Percentiles rank a stretch among this genome's conserved stretches.
Conservation (phyloP, 1,140 invertebrate species). For the Mya arenaria region DNA sequence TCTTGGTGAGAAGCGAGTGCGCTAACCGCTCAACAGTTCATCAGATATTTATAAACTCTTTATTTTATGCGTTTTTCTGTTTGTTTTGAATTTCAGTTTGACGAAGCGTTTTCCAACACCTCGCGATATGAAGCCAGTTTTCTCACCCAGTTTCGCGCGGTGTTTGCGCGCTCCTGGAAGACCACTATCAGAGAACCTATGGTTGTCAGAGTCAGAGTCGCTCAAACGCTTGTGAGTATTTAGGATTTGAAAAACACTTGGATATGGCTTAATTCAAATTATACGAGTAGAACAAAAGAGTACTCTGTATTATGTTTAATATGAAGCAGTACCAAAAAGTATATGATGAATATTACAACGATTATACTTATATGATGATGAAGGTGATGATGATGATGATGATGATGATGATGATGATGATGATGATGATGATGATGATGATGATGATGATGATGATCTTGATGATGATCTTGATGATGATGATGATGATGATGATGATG, state of each 20-base stretch:
- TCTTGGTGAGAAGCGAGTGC: too few relatives aligned
- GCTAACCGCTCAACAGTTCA: constrained; percentile 94
- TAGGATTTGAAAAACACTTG: too few relatives aligned
- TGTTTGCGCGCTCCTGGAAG: constrained; percentile 11
- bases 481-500: not conserved
- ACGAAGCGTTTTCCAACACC: not conserved
- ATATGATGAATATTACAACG: too few relatives aligned
- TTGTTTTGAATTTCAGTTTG: too few relatives aligned
- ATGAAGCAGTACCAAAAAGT: too few relatives aligned
- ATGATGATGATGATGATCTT: not conserved
- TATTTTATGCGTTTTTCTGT: too few relatives aligned
- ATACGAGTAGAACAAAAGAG: too few relatives aligned
- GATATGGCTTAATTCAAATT: too few relatives aligned
- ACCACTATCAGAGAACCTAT: constrained; percentile 29
- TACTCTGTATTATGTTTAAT: too few relatives aligned
- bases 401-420: not conserved
- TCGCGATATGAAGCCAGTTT: constrained; percentile 20
- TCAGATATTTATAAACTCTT: too few relatives aligned
- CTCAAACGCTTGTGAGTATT: constrained; percentile 32
- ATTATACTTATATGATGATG: constrained; percentile 76
- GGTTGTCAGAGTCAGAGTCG: constrained; percentile 10
- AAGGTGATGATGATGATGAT: not conserved
- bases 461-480: not conserved
- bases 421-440: not conserved
- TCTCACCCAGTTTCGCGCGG: not conserved